Base-by-base conservation (phyloP, 2,888 invertebrate species). In the Diarsia rubi region DNA sequence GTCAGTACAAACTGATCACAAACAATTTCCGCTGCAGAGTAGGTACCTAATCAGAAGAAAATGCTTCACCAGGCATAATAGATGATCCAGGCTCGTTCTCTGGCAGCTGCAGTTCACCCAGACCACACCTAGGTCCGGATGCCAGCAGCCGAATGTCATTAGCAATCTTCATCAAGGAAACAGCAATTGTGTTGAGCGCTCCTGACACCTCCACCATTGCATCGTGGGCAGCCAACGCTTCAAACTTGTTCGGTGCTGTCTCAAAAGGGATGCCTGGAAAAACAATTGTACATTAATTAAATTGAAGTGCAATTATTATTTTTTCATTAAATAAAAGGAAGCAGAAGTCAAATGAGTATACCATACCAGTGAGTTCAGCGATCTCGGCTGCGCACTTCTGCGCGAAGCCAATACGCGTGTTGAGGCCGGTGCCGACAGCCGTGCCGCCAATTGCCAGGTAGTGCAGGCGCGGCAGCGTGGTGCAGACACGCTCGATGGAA, bases 1-100 rank as follows among this genome's bases (percentile, higher is more conserved):
- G 24, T 78, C 16, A 79, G 21, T 3, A n/a, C 9, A 64, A 37
- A 42, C 4, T 21, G 8, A 45, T 60, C 31, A 54, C 16, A 42
- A 8, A 19, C 8, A 44, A 49, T 19, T 19, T 27, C 69, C 9
- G 45, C 5, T 2, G 14, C 8, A 11, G 6, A 45, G 2, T 27
- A n/a, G n/a, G n/a, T n/a, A 44, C 49, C 4, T 14, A 19, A 24
- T 77, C 45, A 54, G 11, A 45, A 0, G 6, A 57, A 76, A 64
- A 27, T 1, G 14, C 3, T 87, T 91, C 88, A 97, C 98, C 99
- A 42, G 99, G 99, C 99, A 99, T 99, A 86, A 99, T 99, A 31
- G 99, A 99, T 90, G 99, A 99, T 4, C 99, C 99, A 0, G 99
- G 99, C 92, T 99, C 99, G 94, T 99, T 99, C 96, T 99, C 99